Conservation (phyloP, 2,797 vertebrate species). For the Mycteria americana region DNA sequence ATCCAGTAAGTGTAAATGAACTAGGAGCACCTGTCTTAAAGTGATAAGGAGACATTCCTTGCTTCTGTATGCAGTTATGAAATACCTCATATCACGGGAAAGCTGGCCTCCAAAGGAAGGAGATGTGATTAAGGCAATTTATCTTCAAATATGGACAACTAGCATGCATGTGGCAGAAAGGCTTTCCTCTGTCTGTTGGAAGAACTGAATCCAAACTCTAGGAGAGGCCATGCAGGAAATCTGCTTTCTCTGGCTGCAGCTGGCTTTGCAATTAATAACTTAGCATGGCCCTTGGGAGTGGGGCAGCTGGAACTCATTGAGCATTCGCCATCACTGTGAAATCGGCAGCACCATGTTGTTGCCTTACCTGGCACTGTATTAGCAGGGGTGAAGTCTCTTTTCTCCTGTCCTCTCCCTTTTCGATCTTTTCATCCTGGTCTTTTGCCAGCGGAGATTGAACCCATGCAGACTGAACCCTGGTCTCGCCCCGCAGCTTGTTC, state of each 20-base stretch:
- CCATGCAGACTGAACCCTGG: slow-evolving; percentile 56
- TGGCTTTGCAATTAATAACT: not conserved
- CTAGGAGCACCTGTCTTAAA: not conserved
- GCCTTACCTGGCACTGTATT: slow-evolving; percentile 73
- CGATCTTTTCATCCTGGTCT: slow-evolving; percentile 74
- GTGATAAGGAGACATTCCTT: not conserved
- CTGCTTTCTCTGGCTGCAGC: not conserved
- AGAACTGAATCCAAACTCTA: not conserved
- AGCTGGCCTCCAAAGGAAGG: not conserved
- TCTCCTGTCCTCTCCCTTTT: slow-evolving; percentile 70
- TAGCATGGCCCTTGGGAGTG: not conserved
- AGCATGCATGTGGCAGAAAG: not conserved
- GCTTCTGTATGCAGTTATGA: not conserved
- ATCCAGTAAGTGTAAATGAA: not conserved
- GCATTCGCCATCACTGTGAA: not conserved
- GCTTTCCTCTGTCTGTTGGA: not conserved
- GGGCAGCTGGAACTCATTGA: not conserved
- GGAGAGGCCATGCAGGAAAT: not conserved
- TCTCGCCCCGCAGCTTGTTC: slow-evolving; percentile 77
- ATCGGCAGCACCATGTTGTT: not conserved
- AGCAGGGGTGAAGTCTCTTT: slow-evolving; percentile 70
- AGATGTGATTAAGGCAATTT: not conserved
- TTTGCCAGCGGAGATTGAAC: slow-evolving; percentile 79
- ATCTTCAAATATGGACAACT: not conserved
- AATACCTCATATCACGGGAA: not conserved